These are phyloP conservation scores for Acrocephalus scirpaceus DNA, from an alignment of 2,797 vertebrate species.

Conservation along the genomic window DNA sequence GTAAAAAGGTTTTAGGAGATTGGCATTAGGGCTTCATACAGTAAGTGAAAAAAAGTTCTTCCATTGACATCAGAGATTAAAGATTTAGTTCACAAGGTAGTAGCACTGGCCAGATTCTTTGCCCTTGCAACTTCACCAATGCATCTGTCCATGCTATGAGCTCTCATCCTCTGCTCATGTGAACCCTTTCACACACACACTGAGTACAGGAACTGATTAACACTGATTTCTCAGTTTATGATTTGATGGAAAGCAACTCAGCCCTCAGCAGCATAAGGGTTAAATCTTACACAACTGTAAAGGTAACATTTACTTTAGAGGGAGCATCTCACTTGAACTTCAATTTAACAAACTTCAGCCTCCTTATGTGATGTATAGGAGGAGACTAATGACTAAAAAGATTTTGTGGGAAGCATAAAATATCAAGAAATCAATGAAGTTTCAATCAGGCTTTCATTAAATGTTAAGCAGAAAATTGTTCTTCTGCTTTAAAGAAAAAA, in stretches of 20 bases:
- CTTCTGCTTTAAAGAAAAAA: background rate
- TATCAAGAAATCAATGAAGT: background rate
- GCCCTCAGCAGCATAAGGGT: background rate
- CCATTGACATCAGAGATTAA: background rate
- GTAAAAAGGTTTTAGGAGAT: background rate
- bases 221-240: background rate
- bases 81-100: background rate
- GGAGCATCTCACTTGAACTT: background rate
- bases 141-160: accelerated
- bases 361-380: background rate
- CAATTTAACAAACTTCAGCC: background rate
- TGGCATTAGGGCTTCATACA: background rate
- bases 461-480: background rate
- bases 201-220: background rate
- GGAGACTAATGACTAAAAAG: background rate
- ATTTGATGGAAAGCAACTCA: background rate
- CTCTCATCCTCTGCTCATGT: background rate
- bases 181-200: background rate
- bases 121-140: background rate
- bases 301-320: background rate
- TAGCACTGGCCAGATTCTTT: background rate
- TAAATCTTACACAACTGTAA: background rate
- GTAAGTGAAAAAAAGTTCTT: background rate
- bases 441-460: background rate
- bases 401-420: background rate